phyloP scores from a whole-genome alignment of 2,888 invertebrate genomes.

The Ormyrus thymus region DNA sequence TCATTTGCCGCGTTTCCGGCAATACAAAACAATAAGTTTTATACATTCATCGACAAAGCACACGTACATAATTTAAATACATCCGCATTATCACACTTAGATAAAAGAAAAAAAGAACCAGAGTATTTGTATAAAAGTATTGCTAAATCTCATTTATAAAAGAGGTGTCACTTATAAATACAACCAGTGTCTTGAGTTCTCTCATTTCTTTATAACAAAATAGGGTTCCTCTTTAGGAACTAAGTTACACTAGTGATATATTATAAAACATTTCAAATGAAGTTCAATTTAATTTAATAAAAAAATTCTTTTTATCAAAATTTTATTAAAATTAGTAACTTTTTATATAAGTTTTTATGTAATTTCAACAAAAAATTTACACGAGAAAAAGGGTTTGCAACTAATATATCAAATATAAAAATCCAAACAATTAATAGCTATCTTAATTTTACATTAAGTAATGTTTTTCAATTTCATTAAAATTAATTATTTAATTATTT shows the following conservation, averaged over 20 bases:
- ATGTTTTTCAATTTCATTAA: conserved; percentile 2
- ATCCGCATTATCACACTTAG: conserved; percentile 47
- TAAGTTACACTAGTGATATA: conserved; percentile 8
- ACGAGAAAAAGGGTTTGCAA: neutral
- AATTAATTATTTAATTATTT: conserved; percentile 23
- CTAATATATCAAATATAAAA: neutral
- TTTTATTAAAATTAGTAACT: no score
- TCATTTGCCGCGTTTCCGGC: conserved; percentile 40
- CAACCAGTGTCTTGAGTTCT: conserved; percentile 7
- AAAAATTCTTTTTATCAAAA: no score
- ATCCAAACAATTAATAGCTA: neutral
- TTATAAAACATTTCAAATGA: conserved; percentile 17
- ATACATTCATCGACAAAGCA: conserved; percentile 34
- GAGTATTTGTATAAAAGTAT: conserved; percentile 13
- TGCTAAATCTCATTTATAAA: conserved; percentile 17
- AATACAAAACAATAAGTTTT: conserved; percentile 32
- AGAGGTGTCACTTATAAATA: conserved; percentile 18
- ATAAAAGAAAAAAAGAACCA: conserved; percentile 35
- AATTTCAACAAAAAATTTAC: conserved; percentile 65
- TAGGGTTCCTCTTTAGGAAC: conserved; percentile 18
- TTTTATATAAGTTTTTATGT: neutral
- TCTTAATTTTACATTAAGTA: conserved; percentile 11
- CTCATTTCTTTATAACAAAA: conserved; percentile 24
- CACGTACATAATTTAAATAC: conserved; percentile 52
- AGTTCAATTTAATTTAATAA: conserved; percentile 12